Conservation (phyloP, 2,797 vertebrate species). For the Girardinus metallicus region DNA sequence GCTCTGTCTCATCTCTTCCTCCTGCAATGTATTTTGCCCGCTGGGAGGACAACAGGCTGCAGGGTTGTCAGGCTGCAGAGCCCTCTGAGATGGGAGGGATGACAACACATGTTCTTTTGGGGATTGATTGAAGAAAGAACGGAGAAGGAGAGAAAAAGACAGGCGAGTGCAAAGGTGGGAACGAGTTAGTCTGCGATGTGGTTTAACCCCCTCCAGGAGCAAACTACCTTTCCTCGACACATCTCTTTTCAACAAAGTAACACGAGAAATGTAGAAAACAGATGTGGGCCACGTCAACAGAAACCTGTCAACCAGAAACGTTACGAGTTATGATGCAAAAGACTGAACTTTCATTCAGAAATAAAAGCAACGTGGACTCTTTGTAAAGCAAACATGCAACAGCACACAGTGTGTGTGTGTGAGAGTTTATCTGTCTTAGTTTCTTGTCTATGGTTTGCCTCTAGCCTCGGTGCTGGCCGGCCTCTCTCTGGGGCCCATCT, state of each 20-base stretch:
- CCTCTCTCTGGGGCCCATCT: constrained; percentile 73
- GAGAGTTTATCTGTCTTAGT: constrained; percentile 34
- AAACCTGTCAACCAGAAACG: constrained; percentile 62
- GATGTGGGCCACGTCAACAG: constrained; percentile 59
- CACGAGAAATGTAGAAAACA: constrained; percentile 53
- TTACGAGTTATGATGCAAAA: constrained; percentile 6
- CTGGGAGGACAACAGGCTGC: constrained; percentile 53
- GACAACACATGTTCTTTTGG: constrained; percentile 58
- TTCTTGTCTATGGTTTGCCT: constrained; percentile 55
- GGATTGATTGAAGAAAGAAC: constrained; percentile 40
- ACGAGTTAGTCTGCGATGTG: constrained; percentile 47
- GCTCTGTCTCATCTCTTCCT: constrained; percentile 28
- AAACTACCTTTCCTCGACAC: constrained; percentile 41
- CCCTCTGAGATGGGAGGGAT: constrained; percentile 67
- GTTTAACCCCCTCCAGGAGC: constrained; percentile 56
- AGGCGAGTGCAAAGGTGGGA: constrained; percentile 27
- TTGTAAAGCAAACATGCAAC: constrained; percentile 22
- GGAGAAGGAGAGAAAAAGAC: constrained; percentile 36
- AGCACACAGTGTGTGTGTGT: background rate
- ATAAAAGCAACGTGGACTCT: constrained; percentile 18
- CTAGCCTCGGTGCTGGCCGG: constrained; percentile 57
- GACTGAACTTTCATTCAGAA: constrained; percentile 32
- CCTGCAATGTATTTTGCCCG: constrained; percentile 36
- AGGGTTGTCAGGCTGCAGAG: constrained; percentile 71
- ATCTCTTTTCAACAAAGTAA: constrained; percentile 49